phyloP scores from a whole-genome alignment of 2,113 vertebrate genomes.

The Psittacus erithacus region DNA sequence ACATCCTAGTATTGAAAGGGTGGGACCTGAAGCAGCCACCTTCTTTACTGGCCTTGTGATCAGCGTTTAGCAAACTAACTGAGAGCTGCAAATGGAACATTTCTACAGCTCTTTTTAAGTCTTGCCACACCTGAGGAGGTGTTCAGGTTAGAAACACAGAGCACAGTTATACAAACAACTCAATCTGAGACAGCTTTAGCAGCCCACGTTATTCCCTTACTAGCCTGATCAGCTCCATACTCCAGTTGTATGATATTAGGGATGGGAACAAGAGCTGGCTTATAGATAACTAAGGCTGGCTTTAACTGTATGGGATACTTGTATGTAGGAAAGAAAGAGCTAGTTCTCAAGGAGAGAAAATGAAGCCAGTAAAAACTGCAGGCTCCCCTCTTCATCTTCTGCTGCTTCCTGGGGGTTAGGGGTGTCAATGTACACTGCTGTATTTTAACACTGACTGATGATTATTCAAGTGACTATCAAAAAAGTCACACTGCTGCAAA shows the following conservation, averaged over 20 bases:
- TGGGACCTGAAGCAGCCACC: not conserved
- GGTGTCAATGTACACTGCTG: slow-evolving; percentile 45
- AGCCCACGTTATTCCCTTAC: not conserved
- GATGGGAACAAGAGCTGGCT: slow-evolving; percentile 18
- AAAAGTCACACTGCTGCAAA: slow-evolving; percentile 57
- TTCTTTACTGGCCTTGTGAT: not conserved
- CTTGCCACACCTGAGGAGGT: not conserved
- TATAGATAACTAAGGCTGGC: not conserved
- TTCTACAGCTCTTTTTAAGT: slow-evolving; percentile 14
- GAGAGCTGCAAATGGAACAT: slow-evolving; percentile 6
- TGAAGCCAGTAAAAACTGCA: slow-evolving; percentile 40
- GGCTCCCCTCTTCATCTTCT: slow-evolving; percentile 37
- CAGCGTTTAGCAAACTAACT: not conserved
- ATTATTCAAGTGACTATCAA: slow-evolving; percentile 66
- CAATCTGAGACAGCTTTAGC: slow-evolving; percentile 22
- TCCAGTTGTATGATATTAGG: not conserved
- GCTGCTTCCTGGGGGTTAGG: slow-evolving; percentile 32
- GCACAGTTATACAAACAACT: not conserved
- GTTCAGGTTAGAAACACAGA: not conserved
- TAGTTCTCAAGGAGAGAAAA: slow-evolving; percentile 64
- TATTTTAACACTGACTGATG: slow-evolving; percentile 49
- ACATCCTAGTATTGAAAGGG: not conserved
- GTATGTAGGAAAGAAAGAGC: slow-evolving; percentile 58
- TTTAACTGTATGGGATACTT: slow-evolving; percentile 51
- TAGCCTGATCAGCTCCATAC: not conserved